phyloP scores from a whole-genome alignment of 2,113 vertebrate species.

The Nothocercus nigrocapillus region DNA sequence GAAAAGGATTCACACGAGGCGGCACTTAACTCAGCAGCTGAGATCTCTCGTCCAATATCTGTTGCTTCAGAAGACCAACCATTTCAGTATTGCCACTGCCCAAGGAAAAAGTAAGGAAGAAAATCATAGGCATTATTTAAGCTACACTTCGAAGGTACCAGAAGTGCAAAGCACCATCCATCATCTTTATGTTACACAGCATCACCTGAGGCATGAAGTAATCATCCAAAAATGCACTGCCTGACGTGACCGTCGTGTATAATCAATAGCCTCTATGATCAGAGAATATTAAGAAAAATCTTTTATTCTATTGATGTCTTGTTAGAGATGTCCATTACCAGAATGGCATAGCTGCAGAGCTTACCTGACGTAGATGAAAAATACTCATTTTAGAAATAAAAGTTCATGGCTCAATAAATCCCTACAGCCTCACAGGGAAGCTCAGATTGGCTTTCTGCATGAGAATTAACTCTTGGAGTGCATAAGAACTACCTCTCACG shows the following conservation, averaged over 20 bases:
- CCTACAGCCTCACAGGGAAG: background rate
- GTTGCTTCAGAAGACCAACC: background rate
- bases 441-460: background rate
- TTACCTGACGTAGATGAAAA: background rate
- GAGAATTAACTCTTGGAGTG: background rate
- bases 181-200: slow-evolving; percentile 47
- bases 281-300: slow-evolving; percentile 20
- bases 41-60: background rate
- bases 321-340: slow-evolving; percentile 16
- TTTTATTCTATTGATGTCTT: background rate
- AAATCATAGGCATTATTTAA: background rate
- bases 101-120: background rate
- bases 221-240: slow-evolving; percentile 63
- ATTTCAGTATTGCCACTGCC: background rate
- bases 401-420: background rate
- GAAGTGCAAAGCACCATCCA: slow-evolving; percentile 46
- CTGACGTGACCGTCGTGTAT: background rate
- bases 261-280: background rate
- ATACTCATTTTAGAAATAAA: background rate
- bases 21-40: background rate
- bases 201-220: slow-evolving; percentile 69
- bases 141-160: slow-evolving; percentile 25
- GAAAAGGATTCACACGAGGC: background rate
- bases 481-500: background rate
- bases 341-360: background rate